Evolutionary conservation across 2,888 invertebrate genomes (phyloP).

Genomic region (Cylindroiulus punctatus): DNA sequence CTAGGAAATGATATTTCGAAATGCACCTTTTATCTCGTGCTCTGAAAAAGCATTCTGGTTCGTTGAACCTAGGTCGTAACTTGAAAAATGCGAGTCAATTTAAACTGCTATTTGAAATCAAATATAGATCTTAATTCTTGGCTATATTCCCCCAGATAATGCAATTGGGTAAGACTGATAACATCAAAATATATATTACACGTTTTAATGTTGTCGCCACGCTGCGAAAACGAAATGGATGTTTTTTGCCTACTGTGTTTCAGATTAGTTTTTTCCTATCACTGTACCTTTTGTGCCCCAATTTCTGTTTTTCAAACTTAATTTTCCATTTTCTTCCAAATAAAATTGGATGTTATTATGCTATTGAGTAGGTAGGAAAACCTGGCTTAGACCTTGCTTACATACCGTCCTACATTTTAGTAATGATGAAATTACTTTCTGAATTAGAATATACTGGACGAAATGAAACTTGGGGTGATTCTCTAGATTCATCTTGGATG

Average conservation of each 20-base stretch:
- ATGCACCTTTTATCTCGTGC: not conserved
- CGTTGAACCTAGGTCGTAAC: not conserved
- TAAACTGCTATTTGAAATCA: not conserved
- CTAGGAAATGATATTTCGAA: not conserved
- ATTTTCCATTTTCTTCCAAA: not conserved
- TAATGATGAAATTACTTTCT: too few relatives aligned
- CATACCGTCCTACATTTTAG: too few relatives aligned
- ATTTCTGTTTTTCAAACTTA: not conserved
- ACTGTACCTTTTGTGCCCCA: not conserved
- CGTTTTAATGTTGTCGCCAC: not conserved
- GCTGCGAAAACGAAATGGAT: not conserved
- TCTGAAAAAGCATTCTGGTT: not conserved
- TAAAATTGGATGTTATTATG: not conserved
- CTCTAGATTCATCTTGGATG: too few relatives aligned
- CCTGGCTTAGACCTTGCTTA: too few relatives aligned
- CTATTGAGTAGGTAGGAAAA: not conserved
- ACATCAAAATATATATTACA: slow-evolving; percentile 3
- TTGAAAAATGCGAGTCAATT: not conserved
- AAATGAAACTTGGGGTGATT: too few relatives aligned
- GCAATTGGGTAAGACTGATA: not conserved
- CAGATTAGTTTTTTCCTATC: not conserved
- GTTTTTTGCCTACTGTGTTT: not conserved
- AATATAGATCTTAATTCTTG: not conserved
- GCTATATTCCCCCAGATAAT: not conserved
- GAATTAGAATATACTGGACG: too few relatives aligned